A percentile compares a stretch with the other conserved stretches of the same genome.
Conservation (phyloP, 2,888 invertebrate species). For the Nysson spinosus region DNA sequence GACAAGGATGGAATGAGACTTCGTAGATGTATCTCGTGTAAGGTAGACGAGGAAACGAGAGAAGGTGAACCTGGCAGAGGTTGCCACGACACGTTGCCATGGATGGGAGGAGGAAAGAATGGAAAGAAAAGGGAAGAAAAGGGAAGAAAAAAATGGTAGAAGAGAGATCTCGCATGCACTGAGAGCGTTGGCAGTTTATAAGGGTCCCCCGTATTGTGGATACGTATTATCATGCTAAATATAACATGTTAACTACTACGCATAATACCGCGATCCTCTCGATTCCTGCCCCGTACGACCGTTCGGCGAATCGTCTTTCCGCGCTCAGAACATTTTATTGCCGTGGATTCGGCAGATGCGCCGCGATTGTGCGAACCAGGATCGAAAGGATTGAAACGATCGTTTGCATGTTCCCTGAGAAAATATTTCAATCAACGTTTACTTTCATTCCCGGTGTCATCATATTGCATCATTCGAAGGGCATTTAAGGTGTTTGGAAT, state of each 20-base stretch:
- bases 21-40: not conserved
- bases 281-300: conserved; percentile 48
- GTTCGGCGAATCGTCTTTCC: conserved; percentile 59
- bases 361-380: conserved; percentile 2
- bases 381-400: not conserved
- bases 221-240: conserved; percentile 78
- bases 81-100: conserved; percentile 33
- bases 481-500: too few relatives aligned
- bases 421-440: not conserved
- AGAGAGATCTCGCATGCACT: conserved; percentile 44
- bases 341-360: conserved; percentile 55
- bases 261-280: conserved; percentile 75
- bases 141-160: conserved; percentile 21
- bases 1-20: conserved; percentile 3
- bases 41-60: conserved; percentile 19
- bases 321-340: conserved; percentile 58
- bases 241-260: conserved; percentile 84
- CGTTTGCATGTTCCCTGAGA: not conserved
- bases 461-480: not conserved
- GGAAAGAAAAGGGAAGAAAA: conserved; percentile 19
- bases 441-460: not conserved
- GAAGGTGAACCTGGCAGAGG: conserved; percentile 37
- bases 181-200: conserved; percentile 76
- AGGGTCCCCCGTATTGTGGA: conserved; percentile 74
- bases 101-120: conserved; percentile 30